A percentile compares a stretch with the other conserved stretches of the same genome.
Conservation (phyloP, 1,140 invertebrate genomes). For the Pogonomyrmex barbatus region DNA sequence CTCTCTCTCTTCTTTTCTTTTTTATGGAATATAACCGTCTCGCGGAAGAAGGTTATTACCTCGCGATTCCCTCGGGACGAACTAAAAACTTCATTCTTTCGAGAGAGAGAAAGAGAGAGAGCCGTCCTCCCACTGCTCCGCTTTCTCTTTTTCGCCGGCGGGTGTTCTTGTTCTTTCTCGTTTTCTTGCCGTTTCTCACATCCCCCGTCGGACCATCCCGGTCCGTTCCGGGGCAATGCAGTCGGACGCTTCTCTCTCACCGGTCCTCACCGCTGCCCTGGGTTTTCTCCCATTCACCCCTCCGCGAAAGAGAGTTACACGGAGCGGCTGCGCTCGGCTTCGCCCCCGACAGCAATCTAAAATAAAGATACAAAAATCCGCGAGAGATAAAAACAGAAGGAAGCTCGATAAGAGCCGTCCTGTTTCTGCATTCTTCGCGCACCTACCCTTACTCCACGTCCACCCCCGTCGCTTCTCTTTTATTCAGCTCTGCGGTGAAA, state of each 20-base stretch:
- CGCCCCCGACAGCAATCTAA: slow-evolving; percentile 64
- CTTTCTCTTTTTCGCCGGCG: slow-evolving; percentile 3
- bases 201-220: slow-evolving; percentile 6
- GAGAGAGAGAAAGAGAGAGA: slow-evolving; percentile 26
- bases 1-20: slow-evolving; percentile 30
- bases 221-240: slow-evolving; percentile 3
- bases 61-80: slow-evolving; percentile 69
- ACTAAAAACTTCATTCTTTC: slow-evolving; percentile 73
- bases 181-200: slow-evolving; percentile 46
- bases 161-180: slow-evolving; percentile 12
- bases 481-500: slow-evolving; percentile 47
- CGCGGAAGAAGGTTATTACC: slow-evolving; percentile 72
- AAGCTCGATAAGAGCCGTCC: slow-evolving; percentile 63
- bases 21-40: slow-evolving; percentile 73
- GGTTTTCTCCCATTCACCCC: slow-evolving; percentile 24
- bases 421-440: slow-evolving; percentile 46
- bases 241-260: slow-evolving; percentile 19
- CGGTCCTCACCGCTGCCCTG: background rate
- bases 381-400: slow-evolving; percentile 66
- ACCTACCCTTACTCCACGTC: background rate
- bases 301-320: slow-evolving; percentile 58
- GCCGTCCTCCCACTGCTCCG: background rate
- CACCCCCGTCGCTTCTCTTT: slow-evolving; percentile 4
- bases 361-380: slow-evolving; percentile 76
- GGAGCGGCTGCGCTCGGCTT: slow-evolving; percentile 43